These are phyloP conservation scores for Typhlichthys eigenmanni DNA, from an alignment of 2,797 vertebrate species.

Conservation along the genomic window DNA sequence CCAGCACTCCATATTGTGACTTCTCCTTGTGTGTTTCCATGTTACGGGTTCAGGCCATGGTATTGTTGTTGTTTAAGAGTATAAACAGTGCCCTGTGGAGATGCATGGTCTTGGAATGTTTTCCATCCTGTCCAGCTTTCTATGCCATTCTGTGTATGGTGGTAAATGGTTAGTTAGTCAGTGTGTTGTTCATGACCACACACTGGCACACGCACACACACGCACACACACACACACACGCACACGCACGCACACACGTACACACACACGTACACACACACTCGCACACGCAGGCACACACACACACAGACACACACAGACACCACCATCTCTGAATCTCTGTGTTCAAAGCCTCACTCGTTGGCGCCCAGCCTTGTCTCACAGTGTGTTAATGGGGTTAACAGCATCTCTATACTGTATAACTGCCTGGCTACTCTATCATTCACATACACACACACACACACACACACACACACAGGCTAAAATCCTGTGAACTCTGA, in stretches of 20 bases:
- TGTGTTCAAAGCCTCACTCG: constrained; percentile 33
- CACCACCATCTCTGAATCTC: constrained; percentile 29
- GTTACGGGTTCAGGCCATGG: constrained; percentile 18
- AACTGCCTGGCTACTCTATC: constrained; percentile 14
- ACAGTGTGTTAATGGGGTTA: constrained; percentile 44
- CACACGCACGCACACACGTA: background rate
- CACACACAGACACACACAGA: background rate
- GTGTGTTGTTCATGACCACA: background rate
- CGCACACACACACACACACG: background rate
- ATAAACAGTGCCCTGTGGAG: constrained; percentile 41
- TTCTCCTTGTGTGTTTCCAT: constrained; percentile 29
- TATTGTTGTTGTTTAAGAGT: constrained; percentile 54
- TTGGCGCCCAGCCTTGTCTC: constrained; percentile 30
- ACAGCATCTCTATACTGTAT: constrained; percentile 33
- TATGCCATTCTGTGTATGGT: constrained; percentile 25
- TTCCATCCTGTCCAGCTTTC: constrained; percentile 44
- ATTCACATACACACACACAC: constrained; percentile 21
- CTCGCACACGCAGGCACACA: background rate
- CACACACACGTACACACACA: constrained; percentile 3
- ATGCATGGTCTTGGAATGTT: constrained; percentile 49
- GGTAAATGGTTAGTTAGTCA: constrained; percentile 4
- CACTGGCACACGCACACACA: background rate
- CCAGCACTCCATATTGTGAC: constrained; percentile 12
- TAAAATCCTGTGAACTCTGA: constrained; percentile 42
- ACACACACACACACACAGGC: constrained; percentile 30